A percentile compares a stretch with the other conserved stretches of the same genome.
These are phyloP conservation scores for Hyperoplus lanceolatus DNA, from an alignment of 2,797 vertebrate species.

Conservation along the genomic window DNA sequence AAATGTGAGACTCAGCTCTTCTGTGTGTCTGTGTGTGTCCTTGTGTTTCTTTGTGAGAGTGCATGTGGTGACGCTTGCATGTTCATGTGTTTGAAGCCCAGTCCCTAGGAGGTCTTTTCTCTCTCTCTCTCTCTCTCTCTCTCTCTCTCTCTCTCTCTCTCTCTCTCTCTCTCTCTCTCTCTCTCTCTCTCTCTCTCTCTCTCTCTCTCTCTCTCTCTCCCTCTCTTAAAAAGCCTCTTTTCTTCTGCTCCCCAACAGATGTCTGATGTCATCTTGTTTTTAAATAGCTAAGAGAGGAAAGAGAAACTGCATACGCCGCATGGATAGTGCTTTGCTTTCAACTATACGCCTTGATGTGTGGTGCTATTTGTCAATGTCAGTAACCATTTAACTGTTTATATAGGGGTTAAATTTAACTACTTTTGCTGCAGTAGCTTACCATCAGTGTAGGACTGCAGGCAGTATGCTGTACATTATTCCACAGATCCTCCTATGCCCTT, in stretches of 20 bases:
- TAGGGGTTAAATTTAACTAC: conserved; percentile 29
- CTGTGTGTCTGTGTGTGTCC: conserved; percentile 25
- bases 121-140: no score
- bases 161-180: conserved; percentile 4
- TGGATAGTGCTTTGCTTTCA: conserved; percentile 58
- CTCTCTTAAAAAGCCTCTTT: conserved; percentile 54
- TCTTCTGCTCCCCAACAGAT: conserved; percentile 65
- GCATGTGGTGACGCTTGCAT: conserved; percentile 34
- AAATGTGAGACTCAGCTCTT: conserved; percentile 46
- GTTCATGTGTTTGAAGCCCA: conserved; percentile 52
- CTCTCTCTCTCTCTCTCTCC: no score
- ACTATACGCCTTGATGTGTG: conserved; percentile 56
- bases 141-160: no score
- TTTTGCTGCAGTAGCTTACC: conserved; percentile 9
- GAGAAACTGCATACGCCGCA: conserved; percentile 46
- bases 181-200: no score
- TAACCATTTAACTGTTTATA: conserved; percentile 36
- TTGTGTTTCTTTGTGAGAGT: conserved; percentile 53
- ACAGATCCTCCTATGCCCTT: conserved; percentile 53
- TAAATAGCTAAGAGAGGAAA: conserved; percentile 54
- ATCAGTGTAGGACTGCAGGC: conserved; percentile 2
- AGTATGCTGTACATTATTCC: conserved; percentile 4
- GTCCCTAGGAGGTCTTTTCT: conserved; percentile 52
- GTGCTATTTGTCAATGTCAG: conserved; percentile 64
- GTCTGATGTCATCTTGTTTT: conserved; percentile 75